phyloP scores from a whole-genome alignment of 2,113 vertebrate genomes.

The Cepphus grylle region DNA sequence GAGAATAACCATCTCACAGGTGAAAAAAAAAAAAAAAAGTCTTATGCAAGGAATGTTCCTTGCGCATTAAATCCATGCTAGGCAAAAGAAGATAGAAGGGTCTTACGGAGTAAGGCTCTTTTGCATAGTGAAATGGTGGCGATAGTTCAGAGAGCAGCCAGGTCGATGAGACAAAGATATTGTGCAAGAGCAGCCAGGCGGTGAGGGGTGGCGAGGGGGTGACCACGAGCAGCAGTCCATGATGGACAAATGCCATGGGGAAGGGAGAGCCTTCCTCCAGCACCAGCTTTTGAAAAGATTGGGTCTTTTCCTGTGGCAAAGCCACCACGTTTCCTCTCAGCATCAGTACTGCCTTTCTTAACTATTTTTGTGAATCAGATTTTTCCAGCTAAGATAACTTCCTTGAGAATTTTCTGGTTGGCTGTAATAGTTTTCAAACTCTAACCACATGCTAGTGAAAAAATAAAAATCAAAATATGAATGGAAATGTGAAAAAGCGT shows the following conservation, averaged over 20 bases:
- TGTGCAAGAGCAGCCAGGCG: accelerated
- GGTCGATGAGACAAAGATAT: background rate
- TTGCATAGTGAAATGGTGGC: background rate
- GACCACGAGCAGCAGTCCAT: background rate
- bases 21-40: background rate
- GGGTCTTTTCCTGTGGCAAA: background rate
- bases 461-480: background rate
- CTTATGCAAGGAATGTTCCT: background rate
- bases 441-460: background rate
- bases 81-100: background rate
- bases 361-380: background rate
- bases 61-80: background rate
- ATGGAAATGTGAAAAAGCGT: background rate
- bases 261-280: background rate
- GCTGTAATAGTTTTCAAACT: background rate
- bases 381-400: background rate
- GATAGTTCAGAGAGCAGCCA: background rate
- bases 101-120: accelerated
- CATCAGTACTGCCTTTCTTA: background rate
- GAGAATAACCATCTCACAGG: background rate
- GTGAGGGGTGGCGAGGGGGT: too few relatives aligned
- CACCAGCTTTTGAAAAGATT: background rate
- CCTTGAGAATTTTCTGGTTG: background rate
- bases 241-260: background rate
- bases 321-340: background rate